Base-by-base conservation (phyloP, 2,113 vertebrate species). In the Oncorhynchus nerka region DNA sequence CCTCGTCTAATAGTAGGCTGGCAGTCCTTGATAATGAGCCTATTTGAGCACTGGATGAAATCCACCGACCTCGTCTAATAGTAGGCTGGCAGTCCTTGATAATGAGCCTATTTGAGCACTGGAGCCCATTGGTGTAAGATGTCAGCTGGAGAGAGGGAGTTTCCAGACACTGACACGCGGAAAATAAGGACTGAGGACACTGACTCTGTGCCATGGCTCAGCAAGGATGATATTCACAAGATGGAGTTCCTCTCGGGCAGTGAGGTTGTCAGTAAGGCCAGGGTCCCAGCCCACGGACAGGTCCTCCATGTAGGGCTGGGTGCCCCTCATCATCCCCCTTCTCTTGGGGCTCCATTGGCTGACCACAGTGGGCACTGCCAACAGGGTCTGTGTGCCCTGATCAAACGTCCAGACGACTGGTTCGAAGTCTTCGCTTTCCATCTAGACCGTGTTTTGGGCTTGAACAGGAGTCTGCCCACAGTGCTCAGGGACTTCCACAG, bases 351-450 rank as follows among this genome's bases (percentile, higher is more conserved):
- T 22, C 59, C 59, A 22, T 8, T 22, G 19, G 59, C 20, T 16
- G 59, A 62, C 57, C 88, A 85, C 0, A 59, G 77, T 24, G 80
- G 49, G 0, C 87, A 74, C 73, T 98, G 97, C 80, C 81, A 86
- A 26, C 85, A 78, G 3, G 96, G 96, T 0, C 68, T 4, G 71
- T 98, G 97, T 2, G 93, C 94, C 30, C 90, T 99, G 74, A 88
- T 97, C 89, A 98, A 99, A 84, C 94, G 96, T 48, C 86, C 94
- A 0, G 80, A 81, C 4, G 97, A 99, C 89, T 94, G 97, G 89
- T 92, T 89, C 0, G 97, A 99, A 71, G 95, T 99, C 26, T 87
- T 99, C 20, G 93, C 97, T 48, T 99, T 98, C 87, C 97, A 99
- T 70, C 76, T 98, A 92, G 97, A 98, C 92, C 90, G 97, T 2